Conservation (phyloP, 2,888 invertebrate species). For the Clostera curtula region DNA sequence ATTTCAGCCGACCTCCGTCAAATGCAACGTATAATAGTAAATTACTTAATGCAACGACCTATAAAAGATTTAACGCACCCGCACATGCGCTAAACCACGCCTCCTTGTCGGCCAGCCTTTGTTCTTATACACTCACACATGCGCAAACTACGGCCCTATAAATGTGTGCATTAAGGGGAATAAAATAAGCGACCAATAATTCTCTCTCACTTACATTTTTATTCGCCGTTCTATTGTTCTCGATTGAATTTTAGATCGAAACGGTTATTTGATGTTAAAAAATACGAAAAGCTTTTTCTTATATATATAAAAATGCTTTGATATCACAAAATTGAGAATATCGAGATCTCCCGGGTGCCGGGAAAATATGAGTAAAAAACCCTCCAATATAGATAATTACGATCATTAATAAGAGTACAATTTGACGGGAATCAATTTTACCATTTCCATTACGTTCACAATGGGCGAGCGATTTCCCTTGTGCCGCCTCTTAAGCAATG, state of each 20-base stretch:
- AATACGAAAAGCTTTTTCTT: slow-evolving; percentile 17
- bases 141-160: slow-evolving; percentile 29
- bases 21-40: slow-evolving; percentile 68
- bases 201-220: slow-evolving; percentile 56
- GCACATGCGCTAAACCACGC: slow-evolving; percentile 45
- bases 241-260: slow-evolving; percentile 35
- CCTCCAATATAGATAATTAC: slow-evolving; percentile 57
- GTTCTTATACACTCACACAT: slow-evolving; percentile 49
- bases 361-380: slow-evolving; percentile 20
- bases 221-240: slow-evolving; percentile 30
- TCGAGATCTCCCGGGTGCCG: slow-evolving; percentile 15
- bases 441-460: slow-evolving; percentile 62
- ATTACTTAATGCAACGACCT: slow-evolving; percentile 73
- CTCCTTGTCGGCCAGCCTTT: slow-evolving; percentile 40
- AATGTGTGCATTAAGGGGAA: slow-evolving; percentile 42
- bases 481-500: slow-evolving; percentile 50
- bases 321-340: slow-evolving; percentile 19
- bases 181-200: slow-evolving; percentile 54
- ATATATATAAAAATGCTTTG: slow-evolving; percentile 17
- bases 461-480: slow-evolving; percentile 59
- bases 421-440: slow-evolving; percentile 61
- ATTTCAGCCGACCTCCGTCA: slow-evolving; percentile 40
- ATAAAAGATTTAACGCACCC: slow-evolving; percentile 68
- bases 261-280: slow-evolving; percentile 33
- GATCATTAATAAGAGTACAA: slow-evolving; percentile 59